Conservation (phyloP, 1,140 invertebrate species). For the Lordiphosa mommai region DNA sequence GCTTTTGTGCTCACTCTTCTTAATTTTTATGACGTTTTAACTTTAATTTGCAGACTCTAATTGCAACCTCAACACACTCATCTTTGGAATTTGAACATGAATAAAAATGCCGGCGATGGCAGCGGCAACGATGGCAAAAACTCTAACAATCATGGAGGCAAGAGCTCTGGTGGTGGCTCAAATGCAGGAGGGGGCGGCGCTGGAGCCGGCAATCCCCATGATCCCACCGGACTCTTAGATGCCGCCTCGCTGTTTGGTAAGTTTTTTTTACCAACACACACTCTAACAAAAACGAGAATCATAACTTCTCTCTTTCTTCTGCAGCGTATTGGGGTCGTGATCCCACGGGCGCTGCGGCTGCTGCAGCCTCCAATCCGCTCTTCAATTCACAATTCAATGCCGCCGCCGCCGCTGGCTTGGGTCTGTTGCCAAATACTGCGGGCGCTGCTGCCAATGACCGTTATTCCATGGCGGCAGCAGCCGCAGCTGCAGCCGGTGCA, state of each 20-base stretch:
- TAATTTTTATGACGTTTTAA: no score
- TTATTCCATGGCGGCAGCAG: constrained; percentile 73
- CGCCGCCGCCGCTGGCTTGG: constrained; percentile 80
- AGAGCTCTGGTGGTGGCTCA: constrained; percentile 34
- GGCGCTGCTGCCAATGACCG: constrained; percentile 64
- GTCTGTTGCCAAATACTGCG: constrained; percentile 71
- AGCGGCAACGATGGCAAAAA: constrained; percentile 73
- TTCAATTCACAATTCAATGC: constrained; percentile 79
- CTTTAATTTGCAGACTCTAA: constrained; percentile 31
- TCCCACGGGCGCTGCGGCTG: constrained; percentile 80
- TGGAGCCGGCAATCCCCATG: constrained; percentile 60
- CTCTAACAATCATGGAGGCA: constrained; percentile 57
- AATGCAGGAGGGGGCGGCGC: constrained; percentile 49
- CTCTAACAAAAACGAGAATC: neutral
- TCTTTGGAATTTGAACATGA: constrained; percentile 66
- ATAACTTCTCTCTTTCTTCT: constrained; percentile 41
- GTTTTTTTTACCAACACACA: neutral
- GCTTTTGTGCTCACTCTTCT: constrained; percentile 45
- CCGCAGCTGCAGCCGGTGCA: constrained; percentile 80
- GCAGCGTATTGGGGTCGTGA: constrained; percentile 87
- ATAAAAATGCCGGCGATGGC: constrained; percentile 79
- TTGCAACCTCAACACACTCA: constrained; percentile 33
- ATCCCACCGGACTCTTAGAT: constrained; percentile 83
- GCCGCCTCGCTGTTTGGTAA: constrained; percentile 85
- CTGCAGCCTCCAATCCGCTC: constrained; percentile 77